Evolutionary conservation across 2,797 vertebrate genomes (phyloP).

Genomic region (Ambastaia sidthimunki): DNA sequence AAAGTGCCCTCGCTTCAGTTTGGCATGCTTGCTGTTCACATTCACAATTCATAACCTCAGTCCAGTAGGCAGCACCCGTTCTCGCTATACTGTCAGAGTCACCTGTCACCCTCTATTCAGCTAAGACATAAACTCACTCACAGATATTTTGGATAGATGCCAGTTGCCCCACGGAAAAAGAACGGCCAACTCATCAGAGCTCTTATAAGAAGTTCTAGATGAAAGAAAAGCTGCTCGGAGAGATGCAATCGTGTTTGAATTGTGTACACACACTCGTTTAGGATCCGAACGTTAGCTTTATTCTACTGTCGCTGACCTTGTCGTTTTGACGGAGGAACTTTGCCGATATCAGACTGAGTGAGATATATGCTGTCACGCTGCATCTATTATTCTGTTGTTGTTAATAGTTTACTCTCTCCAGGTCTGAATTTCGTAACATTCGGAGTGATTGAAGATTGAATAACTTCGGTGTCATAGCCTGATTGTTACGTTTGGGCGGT

Average conservation of each 20-base stretch:
- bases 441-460: neutral
- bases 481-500: neutral
- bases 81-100: constrained; percentile 24
- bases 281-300: constrained; percentile 12
- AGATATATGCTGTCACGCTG: neutral
- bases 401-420: neutral
- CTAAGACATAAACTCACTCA: neutral
- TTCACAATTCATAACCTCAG: constrained; percentile 59
- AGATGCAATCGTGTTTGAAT: constrained; percentile 44
- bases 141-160: constrained; percentile 31
- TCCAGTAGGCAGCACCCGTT: constrained; percentile 59
- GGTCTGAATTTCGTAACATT: neutral
- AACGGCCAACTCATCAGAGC: constrained; percentile 28
- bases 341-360: constrained; percentile 16
- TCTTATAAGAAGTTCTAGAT: constrained; percentile 5
- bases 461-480: neutral
- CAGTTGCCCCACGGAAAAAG: neutral
- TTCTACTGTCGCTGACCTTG: constrained; percentile 31
- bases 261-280: constrained; percentile 9
- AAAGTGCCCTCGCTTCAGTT: constrained; percentile 66
- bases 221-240: constrained; percentile 41
- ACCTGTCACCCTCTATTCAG: constrained; percentile 29
- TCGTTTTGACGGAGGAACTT: constrained; percentile 12
- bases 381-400: neutral
- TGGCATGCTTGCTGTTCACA: constrained; percentile 67